Evolutionary conservation across 2,113 vertebrate genomes (phyloP).

Genomic region (Macaca nemestrina): DNA sequence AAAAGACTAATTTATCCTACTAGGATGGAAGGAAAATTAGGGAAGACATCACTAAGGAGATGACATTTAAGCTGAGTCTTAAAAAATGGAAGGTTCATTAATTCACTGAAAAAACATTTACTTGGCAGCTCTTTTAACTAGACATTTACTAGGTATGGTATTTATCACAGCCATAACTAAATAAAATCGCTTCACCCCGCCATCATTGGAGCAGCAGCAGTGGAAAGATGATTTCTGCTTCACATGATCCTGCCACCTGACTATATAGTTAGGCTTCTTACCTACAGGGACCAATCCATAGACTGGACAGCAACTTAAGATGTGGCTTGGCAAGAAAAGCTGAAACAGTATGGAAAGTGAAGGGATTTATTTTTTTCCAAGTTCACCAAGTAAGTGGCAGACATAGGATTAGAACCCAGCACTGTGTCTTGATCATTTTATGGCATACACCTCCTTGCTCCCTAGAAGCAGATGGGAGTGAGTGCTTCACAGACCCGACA

Average conservation of each 20-base stretch:
- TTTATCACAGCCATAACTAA: neutral
- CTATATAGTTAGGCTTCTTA: neutral
- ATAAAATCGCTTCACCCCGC: neutral
- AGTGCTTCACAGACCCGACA: neutral
- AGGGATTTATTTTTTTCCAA: neutral
- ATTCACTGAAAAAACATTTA: neutral
- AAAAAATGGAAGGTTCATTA: neutral
- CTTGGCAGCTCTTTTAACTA: constrained; percentile 9
- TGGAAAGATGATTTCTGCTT: neutral
- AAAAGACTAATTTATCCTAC: neutral
- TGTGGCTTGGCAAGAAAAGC: neutral
- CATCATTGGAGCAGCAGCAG: neutral
- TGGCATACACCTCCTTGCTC: neutral
- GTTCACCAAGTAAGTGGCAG: neutral
- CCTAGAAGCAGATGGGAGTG: neutral
- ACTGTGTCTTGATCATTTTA: neutral
- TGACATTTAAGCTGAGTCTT: neutral
- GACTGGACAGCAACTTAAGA: neutral
- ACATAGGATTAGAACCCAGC: neutral
- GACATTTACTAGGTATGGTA: neutral
- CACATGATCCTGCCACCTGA: neutral
- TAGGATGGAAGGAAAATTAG: constrained; percentile 18
- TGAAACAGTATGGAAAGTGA: neutral
- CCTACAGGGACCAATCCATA: neutral
- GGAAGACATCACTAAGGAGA: neutral